Base-by-base conservation (phyloP, 1,140 invertebrate genomes). In the Drosophila sechellia region DNA sequence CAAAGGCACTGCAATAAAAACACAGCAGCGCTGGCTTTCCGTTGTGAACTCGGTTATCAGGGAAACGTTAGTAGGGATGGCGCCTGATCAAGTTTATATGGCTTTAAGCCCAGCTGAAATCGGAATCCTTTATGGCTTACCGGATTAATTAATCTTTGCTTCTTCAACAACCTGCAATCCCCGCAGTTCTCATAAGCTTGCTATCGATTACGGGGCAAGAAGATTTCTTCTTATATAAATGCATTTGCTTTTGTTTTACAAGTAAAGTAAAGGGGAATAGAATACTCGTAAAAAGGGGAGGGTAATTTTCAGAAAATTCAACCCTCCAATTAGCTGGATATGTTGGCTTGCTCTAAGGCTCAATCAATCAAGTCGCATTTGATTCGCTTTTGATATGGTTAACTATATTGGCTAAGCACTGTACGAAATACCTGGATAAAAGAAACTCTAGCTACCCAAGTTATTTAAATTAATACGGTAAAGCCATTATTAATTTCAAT, bases 291-390 rank as follows among this genome's bases (percentile, higher is more conserved):
- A 3, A 10, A 31, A 31, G 31, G 31, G 31, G 27, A 31, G 27
- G 43, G 25, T 46, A 52, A 11, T 52, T 58, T 63, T 45, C 15
- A 50, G 40, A 42, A 71, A 76, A 59, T 66, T 78, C 81, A 60
- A 80, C 57, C 81, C 69, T 52, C 83, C 79, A 75, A 90, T 89
- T 90, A 89, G 80, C 60, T 45, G 49, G 43, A 80, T 70, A 70
- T 75, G 73, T 65, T 77, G 63, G 63, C 64, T 57, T 48, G 53
- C 6, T 20, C 34, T 31, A 50, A 46, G 11, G 35, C 10, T n/a
- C 73, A 73, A 87, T 87, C 84, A 45, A 84, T 87, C 84, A 87
- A 37, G 84, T 83, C 79, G 37, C 48, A 31, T 25, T 20, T 52
- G 1, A 1, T n/a, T 31, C 31, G 48, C 8, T 31, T 48, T 27